Conservation (phyloP, 2,113 vertebrate genomes). For the Semicossyphus pulcher region DNA sequence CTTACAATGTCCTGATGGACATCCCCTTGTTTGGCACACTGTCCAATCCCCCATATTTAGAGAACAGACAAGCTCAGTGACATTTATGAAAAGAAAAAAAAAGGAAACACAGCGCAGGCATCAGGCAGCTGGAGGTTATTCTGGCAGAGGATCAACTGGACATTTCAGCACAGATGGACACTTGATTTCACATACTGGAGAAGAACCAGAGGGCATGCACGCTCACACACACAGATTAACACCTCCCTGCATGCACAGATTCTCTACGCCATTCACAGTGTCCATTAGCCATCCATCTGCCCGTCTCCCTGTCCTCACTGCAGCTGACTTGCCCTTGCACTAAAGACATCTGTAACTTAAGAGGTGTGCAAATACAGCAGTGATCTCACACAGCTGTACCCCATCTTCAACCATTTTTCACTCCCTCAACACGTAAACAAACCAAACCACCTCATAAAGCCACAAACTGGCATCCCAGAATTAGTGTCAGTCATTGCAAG, state of each 20-base stretch:
- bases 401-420: constrained; percentile 12
- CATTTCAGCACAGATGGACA: constrained; percentile 62
- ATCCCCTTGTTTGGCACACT: constrained; percentile 57
- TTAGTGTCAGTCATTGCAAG: not conserved
- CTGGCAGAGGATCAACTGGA: constrained; percentile 76
- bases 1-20: constrained; percentile 62
- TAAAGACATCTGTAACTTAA: constrained; percentile 64
- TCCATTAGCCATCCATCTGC: constrained; percentile 32
- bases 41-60: constrained; percentile 79
- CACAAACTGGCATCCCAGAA: not conserved
- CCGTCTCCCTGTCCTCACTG: constrained; percentile 30
- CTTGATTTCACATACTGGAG: constrained; percentile 50
- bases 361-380: constrained; percentile 15
- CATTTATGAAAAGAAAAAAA: constrained; percentile 72
- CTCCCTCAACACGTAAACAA: constrained; percentile 31
- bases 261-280: not conserved
- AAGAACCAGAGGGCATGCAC: not conserved
- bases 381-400: constrained; percentile 35
- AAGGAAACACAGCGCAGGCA: constrained; percentile 39
- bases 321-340: constrained; percentile 52
- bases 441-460: not conserved
- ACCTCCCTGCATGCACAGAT: constrained; percentile 23
- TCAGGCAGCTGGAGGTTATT: constrained; percentile 73
- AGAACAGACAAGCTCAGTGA: constrained; percentile 73
- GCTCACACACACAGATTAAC: constrained; percentile 24